Base-by-base conservation (phyloP, 2,113 vertebrate species). In the Psittacus erithacus region DNA sequence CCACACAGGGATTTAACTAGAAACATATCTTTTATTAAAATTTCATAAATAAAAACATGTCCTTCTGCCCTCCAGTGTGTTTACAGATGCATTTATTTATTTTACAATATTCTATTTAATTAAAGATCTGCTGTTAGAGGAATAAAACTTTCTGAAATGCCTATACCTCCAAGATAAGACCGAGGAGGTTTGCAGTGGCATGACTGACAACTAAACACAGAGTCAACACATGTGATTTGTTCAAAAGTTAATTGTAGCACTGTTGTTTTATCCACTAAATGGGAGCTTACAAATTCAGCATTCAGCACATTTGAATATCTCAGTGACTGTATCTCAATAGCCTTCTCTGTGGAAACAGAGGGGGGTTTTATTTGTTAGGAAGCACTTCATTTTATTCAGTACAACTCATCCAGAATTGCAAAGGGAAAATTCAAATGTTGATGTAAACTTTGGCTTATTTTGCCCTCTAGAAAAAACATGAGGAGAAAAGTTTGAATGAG, bases 11-110 rank as follows among this genome's bases (percentile, higher is more conserved):
- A 79, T 94, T 92, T 94, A 96, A 92, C 84, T 69, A 90, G 90
- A 93, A 94, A 88, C 46, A 88, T 94, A 94, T 94, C 82, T 95
- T 96, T 96, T 96, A 95, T 94, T 95, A 94, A 96, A 93, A 97
- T 91, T 10, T 1, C 80, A 91, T 90, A 95, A 94, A 95, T 94
- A 95, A 92, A 95, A 95, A 93, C 70, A 87, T 96, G 87, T 94
- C 70, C 57, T 94, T 94, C 90, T 91, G 62, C 91, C 83, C 92
- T 96, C 84, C 87, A 91, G 90, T 70, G 52, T 94, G 81, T 94
- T 95, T 95, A 93, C 70, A 94, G 84, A 94, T 77, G 70, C 79
- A 77, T 94, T 94, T 95, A 95, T 94, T 96, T 96, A 95, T 94
- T 93, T 95, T 92, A 92, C 53, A 88, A 67, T 94, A 91, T 80